Conservation (phyloP, 2,797 vertebrate species). For the Sebastes reedi region DNA sequence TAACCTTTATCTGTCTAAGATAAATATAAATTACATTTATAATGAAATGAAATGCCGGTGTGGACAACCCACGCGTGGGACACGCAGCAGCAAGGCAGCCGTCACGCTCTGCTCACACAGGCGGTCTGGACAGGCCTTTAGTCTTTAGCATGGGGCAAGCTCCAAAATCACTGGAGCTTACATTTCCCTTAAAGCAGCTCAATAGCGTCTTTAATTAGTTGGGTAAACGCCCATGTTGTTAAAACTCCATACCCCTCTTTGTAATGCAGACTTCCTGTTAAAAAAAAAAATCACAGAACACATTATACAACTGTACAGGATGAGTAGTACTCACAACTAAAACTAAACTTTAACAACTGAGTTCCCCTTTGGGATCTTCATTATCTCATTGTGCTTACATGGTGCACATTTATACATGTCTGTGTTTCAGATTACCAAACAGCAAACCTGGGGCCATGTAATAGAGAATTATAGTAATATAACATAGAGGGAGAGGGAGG, state of each 20-base stretch:
- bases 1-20: too few relatives aligned
- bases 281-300: background rate
- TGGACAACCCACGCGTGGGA: too few relatives aligned
- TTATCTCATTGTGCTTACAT: background rate
- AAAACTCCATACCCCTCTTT: background rate
- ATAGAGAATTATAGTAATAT: background rate
- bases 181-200: background rate
- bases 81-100: too few relatives aligned
- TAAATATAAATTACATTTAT: too few relatives aligned
- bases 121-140: too few relatives aligned
- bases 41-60: too few relatives aligned
- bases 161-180: background rate
- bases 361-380: background rate
- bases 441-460: background rate
- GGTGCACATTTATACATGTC: background rate
- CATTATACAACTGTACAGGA: background rate
- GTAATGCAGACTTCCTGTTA: background rate
- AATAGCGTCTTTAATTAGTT: background rate
- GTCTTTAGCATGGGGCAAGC: too few relatives aligned
- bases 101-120: too few relatives aligned
- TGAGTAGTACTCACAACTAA: background rate
- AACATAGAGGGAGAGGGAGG: background rate
- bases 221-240: background rate
- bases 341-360: background rate
- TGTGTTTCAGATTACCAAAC: background rate